Conservation (phyloP, 1,140 invertebrate species). For the Drusus annulatus region DNA sequence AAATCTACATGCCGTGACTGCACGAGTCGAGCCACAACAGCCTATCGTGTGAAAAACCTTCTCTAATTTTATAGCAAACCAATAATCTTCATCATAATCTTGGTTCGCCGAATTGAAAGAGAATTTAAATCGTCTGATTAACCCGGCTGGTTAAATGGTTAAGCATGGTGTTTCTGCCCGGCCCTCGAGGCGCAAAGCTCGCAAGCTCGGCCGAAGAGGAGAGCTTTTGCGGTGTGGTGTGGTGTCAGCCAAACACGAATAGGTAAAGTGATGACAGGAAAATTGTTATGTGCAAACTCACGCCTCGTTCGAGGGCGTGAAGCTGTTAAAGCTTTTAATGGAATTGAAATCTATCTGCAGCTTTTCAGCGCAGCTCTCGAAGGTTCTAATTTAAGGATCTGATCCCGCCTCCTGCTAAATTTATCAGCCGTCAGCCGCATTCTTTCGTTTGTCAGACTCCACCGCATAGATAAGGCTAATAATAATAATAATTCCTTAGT, state of each 20-base stretch:
- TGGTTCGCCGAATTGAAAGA: slow-evolving; percentile 14
- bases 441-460: too few species aligned
- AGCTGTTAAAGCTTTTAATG: not conserved
- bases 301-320: not conserved
- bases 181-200: not conserved
- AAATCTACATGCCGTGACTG: not conserved
- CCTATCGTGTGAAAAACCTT: not conserved
- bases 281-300: slow-evolving; percentile 1
- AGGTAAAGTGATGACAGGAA: not conserved
- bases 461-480: too few species aligned
- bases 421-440: too few species aligned
- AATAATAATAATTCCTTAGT: too few species aligned
- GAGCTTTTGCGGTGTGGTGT: slow-evolving; percentile 1
- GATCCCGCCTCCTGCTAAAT: too few species aligned
- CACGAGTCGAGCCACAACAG: not conserved
- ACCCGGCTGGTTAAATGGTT: slow-evolving; percentile 19
- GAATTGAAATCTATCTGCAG: not conserved
- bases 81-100: slow-evolving; percentile 18
- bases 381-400: too few species aligned
- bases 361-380: too few species aligned
- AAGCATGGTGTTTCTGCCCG: not conserved
- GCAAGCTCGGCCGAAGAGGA: too few species aligned
- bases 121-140: slow-evolving; percentile 32
- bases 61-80: not conserved
- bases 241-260: slow-evolving; percentile 3